phyloP scores from a whole-genome alignment of 1,140 invertebrate species.

The Drosophila persimilis region DNA sequence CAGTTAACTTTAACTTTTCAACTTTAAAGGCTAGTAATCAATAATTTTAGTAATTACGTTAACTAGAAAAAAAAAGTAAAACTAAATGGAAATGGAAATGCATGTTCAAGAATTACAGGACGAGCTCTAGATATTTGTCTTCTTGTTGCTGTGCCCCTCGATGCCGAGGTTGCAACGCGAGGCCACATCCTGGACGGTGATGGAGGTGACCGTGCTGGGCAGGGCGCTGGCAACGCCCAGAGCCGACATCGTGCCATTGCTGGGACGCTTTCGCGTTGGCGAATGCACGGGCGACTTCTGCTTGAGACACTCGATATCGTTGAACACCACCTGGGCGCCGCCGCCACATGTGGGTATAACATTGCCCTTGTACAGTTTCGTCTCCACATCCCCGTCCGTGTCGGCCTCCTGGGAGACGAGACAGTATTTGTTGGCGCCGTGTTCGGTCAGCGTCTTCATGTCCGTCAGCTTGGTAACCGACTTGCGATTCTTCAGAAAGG shows the following conservation, averaged over 20 bases:
- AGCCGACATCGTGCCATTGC: conserved; percentile 63
- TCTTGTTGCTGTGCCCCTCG: conserved; percentile 79
- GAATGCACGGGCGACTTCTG: conserved; percentile 89
- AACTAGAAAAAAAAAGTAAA: conserved; percentile 6
- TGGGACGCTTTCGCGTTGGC: conserved; percentile 76
- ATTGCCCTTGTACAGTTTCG: conserved; percentile 96
- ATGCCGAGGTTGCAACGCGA: conserved; percentile 79
- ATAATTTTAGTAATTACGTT: not conserved
- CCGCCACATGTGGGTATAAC: conserved; percentile 96
- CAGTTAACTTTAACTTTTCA: too few relatives aligned
- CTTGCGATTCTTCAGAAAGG: conserved; percentile 91
- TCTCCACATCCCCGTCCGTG: conserved; percentile 95
- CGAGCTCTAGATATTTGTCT: conserved; percentile 64
- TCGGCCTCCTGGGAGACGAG: conserved; percentile 96
- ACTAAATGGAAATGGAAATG: conserved; percentile 8
- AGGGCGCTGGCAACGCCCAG: conserved; percentile 36
- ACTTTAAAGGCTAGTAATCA: too few relatives aligned
- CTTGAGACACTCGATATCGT: conserved; percentile 95
- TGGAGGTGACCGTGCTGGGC: conserved; percentile 59
- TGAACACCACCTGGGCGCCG: conserved; percentile 97
- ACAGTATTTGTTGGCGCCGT: conserved; percentile 93
- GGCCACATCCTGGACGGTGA: conserved; percentile 54
- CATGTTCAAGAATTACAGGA: conserved; percentile 4
- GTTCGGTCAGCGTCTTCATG: conserved; percentile 88
- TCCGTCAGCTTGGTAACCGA: conserved; percentile 91